phyloP scores from a whole-genome alignment of 2,797 vertebrate genomes.

The Hemitrygon akajei region DNA sequence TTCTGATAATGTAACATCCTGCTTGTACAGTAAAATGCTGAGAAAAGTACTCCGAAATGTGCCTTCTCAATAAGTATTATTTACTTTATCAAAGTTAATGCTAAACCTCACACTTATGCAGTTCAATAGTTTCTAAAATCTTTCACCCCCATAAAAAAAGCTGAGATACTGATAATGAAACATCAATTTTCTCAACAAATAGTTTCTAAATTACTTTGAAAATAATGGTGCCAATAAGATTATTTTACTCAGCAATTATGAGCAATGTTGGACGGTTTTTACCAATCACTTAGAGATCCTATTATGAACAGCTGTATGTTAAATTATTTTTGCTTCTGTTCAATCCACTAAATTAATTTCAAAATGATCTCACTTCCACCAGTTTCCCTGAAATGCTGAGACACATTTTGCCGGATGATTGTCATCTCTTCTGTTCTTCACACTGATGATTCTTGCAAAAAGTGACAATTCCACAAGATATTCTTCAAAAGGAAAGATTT shows the following conservation, averaged over 20 bases:
- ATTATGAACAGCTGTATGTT: neutral
- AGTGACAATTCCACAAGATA: too few relatives aligned
- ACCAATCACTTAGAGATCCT: neutral
- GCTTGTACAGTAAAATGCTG: neutral
- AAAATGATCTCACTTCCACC: neutral
- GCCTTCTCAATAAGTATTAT: neutral
- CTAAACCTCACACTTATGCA: too few relatives aligned
- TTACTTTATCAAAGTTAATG: neutral
- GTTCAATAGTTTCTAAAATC: neutral
- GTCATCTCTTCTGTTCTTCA: too few relatives aligned
- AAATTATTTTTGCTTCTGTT: neutral
- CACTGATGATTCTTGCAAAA: too few relatives aligned
- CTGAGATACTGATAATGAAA: constrained; percentile 6
- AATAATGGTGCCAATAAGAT: neutral
- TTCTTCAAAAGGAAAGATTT: too few relatives aligned
- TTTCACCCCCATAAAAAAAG: neutral
- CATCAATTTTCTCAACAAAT: constrained; percentile 29
- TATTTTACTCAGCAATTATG: neutral
- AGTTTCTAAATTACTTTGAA: constrained; percentile 22
- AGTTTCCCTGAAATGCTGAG: neutral
- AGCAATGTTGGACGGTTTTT: neutral
- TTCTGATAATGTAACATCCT: neutral
- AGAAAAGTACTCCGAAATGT: neutral
- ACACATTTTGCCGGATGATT: too few relatives aligned
- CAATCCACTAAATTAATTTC: neutral